Conservation (phyloP, 2,888 invertebrate genomes). For the Alentia gelatinosa region DNA sequence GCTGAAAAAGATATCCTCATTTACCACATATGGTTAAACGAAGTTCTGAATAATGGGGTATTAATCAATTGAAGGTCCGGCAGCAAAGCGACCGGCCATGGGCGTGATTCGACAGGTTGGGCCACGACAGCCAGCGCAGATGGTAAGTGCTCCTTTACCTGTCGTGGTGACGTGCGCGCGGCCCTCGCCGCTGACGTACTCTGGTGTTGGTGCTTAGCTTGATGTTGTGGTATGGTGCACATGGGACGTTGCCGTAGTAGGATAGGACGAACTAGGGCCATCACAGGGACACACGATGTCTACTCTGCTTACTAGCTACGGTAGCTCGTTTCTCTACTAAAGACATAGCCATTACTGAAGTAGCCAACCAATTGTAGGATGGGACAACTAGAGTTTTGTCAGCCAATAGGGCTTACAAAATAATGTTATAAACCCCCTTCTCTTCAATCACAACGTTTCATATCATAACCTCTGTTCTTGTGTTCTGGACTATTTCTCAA, state of each 20-base stretch:
- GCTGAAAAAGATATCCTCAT: too few species aligned
- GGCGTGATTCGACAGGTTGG: slow-evolving; percentile 77
- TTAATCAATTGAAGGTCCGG: slow-evolving; percentile 81
- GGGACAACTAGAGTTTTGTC: too few species aligned
- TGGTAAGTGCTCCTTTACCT: slow-evolving; percentile 1
- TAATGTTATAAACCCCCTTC: too few species aligned
- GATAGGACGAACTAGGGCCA: background rate
- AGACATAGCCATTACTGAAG: too few species aligned
- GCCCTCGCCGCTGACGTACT: background rate
- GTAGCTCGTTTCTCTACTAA: background rate
- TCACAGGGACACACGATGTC: background rate
- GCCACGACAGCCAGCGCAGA: slow-evolving; percentile 48
- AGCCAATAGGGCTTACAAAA: too few species aligned
- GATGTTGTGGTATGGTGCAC: slow-evolving; percentile 47
- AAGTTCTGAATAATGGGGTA: background rate
- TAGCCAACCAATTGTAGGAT: too few species aligned
- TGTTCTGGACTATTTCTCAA: too few species aligned
- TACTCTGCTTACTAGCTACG: background rate
- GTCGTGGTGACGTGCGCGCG: background rate
- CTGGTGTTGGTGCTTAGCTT: slow-evolving; percentile 31
- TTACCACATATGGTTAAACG: background rate
- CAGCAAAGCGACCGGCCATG: slow-evolving; percentile 87
- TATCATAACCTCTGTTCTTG: too few species aligned
- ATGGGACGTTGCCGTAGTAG: slow-evolving; percentile 4
- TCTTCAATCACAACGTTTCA: too few species aligned